Conservation (phyloP, 2,113 vertebrate genomes). For the Struthidea cinerea region DNA sequence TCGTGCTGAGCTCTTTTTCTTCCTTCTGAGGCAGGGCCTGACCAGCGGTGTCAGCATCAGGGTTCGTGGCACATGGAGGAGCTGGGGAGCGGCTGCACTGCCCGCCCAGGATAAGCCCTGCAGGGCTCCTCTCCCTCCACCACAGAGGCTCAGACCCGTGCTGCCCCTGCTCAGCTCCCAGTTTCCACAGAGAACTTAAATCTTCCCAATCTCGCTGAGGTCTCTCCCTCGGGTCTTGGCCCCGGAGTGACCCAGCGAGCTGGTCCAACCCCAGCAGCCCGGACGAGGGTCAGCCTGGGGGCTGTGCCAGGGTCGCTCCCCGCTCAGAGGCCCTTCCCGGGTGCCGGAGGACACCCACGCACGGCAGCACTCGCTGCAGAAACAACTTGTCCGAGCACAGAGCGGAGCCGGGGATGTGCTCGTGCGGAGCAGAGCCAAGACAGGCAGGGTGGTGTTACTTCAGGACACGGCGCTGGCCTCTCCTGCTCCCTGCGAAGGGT, state of each 20-base stretch:
- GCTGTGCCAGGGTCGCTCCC: background rate
- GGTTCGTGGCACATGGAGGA: fast-evolving
- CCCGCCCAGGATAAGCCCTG: background rate
- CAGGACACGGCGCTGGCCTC: slow-evolving; percentile 12
- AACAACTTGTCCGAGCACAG: background rate
- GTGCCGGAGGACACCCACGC: background rate
- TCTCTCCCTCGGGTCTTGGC: background rate
- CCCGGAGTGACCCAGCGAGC: background rate
- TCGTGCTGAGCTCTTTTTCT: background rate
- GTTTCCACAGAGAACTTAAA: background rate
- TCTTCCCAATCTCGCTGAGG: background rate
- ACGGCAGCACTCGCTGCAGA: background rate
- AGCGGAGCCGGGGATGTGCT: background rate
- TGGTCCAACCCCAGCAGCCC: background rate
- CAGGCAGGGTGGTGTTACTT: slow-evolving; percentile 8
- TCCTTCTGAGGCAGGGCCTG: background rate
- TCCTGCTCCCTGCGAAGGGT: background rate
- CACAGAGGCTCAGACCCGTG: fast-evolving
- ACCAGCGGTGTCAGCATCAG: background rate
- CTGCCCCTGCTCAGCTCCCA: background rate
- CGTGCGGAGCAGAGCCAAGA: background rate
- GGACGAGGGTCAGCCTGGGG: background rate
- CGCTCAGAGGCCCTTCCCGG: background rate
- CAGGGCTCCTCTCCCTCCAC: background rate
- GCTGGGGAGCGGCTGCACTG: background rate